Conservation (phyloP, 2,888 invertebrate genomes). For the Drosophila histrio region DNA sequence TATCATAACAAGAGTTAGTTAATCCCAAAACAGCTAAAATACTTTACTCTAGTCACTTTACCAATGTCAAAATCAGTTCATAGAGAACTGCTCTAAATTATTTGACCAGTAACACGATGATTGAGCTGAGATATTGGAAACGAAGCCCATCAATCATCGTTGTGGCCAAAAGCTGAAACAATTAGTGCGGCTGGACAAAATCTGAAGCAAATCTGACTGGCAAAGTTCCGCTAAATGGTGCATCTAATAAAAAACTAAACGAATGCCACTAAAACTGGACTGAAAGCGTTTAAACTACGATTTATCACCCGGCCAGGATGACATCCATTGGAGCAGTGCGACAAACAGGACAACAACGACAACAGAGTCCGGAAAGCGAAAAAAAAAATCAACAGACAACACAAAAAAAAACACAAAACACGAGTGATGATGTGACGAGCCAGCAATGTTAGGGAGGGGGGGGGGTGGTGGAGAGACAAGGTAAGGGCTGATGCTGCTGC, state of each 20-base stretch:
- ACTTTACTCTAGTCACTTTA: not conserved
- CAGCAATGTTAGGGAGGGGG: not conserved
- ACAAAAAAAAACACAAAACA: slow-evolving; percentile 24
- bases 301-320: slow-evolving; percentile 67
- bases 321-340: slow-evolving; percentile 18
- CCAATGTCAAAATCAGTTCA: not conserved
- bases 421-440: slow-evolving; percentile 58
- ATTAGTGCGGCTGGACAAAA: slow-evolving; percentile 65
- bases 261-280: slow-evolving; percentile 74
- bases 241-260: slow-evolving; percentile 78
- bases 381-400: slow-evolving; percentile 46
- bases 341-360: slow-evolving; percentile 31
- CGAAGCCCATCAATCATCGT: slow-evolving; percentile 56
- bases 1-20: not conserved
- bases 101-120: not conserved
- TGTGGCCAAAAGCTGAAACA: slow-evolving; percentile 51
- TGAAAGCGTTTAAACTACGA: slow-evolving; percentile 80
- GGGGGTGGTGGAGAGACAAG: not conserved
- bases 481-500: not conserved
- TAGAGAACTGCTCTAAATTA: not conserved
- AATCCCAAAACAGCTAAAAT: not conserved
- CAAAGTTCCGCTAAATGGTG: slow-evolving; percentile 65
- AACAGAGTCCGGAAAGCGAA: slow-evolving; percentile 18
- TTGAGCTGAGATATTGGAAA: not conserved
- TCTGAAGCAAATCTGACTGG: slow-evolving; percentile 62